phyloP scores from a whole-genome alignment of 2,888 invertebrate species.

The Acronicta alni region DNA sequence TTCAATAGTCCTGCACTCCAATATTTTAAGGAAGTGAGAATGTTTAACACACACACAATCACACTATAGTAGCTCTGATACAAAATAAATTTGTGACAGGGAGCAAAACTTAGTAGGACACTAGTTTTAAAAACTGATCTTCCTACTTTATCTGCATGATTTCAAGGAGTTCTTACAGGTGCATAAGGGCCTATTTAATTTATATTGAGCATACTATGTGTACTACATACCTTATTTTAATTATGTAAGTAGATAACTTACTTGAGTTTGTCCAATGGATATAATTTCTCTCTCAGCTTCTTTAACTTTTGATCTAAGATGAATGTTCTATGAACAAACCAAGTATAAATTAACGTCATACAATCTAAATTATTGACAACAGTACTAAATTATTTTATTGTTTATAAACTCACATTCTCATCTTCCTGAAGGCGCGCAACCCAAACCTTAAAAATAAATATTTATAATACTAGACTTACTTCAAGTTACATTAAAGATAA shows the following conservation, averaged over 20 bases:
- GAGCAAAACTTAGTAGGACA: too few relatives aligned
- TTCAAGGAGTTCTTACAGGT: too few relatives aligned
- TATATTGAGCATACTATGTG: too few relatives aligned
- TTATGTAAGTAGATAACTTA: conserved; percentile 67
- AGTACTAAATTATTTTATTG: background rate
- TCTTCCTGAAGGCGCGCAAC: conserved; percentile 88
- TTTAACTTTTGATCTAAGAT: conserved; percentile 86
- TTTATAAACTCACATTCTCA: conserved; percentile 81
- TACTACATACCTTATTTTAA: background rate
- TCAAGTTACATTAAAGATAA: too few relatives aligned
- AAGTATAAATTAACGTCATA: background rate
- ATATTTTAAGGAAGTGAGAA: too few relatives aligned
- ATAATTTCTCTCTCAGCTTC: conserved; percentile 90
- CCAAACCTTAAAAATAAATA: conserved; percentile 83
- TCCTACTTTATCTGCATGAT: too few relatives aligned
- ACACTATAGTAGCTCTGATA: too few relatives aligned
- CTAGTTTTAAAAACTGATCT: too few relatives aligned
- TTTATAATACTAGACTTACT: background rate
- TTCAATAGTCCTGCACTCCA: too few relatives aligned
- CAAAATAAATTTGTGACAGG: too few relatives aligned
- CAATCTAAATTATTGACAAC: background rate
- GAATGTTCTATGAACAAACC: conserved; percentile 82
- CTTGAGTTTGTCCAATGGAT: conserved; percentile 89
- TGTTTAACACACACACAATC: too few relatives aligned
- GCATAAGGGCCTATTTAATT: too few relatives aligned